Percentiles rank a stretch among this genome's conserved stretches.
Evolutionary conservation across 2,888 invertebrate species (phyloP).

Genomic region (Isoperla grammatica): DNA sequence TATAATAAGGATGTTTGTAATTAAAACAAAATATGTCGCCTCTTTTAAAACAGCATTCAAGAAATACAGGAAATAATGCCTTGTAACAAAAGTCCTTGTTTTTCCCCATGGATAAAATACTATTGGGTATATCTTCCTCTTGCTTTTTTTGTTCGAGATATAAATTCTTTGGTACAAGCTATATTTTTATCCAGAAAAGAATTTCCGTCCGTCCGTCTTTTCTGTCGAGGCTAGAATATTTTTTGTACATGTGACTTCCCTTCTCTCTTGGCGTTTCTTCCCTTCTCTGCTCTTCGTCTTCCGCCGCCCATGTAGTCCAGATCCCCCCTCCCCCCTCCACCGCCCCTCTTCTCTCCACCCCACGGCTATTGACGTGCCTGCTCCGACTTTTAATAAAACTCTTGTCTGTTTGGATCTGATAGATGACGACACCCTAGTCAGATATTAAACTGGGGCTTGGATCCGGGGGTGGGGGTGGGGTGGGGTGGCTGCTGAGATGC

Average conservation of each 20-base stretch:
- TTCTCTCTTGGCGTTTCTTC: slow-evolving; percentile 10
- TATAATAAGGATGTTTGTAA: too few relatives aligned
- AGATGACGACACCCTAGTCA: slow-evolving; percentile 50
- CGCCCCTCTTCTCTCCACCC: slow-evolving; percentile 25
- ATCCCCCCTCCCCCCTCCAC: slow-evolving; percentile 16
- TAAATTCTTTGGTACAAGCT: slow-evolving; percentile 5
- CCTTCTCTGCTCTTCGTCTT: slow-evolving; percentile 11
- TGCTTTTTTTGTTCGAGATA: neutral
- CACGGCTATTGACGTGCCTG: slow-evolving; percentile 43
- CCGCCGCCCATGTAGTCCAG: slow-evolving; percentile 4
- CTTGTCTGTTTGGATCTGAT: slow-evolving; percentile 52
- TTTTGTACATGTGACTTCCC: slow-evolving; percentile 17
- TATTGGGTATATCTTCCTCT: too few relatives aligned
- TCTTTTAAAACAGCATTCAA: too few relatives aligned
- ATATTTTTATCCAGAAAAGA: slow-evolving; percentile 7
- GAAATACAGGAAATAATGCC: too few relatives aligned
- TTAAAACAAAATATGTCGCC: too few relatives aligned
- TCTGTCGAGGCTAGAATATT: slow-evolving; percentile 3
- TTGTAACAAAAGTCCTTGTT: too few relatives aligned
- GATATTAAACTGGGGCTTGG: slow-evolving; percentile 45
- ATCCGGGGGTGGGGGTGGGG: slow-evolving; percentile 13
- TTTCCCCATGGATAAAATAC: too few relatives aligned
- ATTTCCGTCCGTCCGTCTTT: slow-evolving; percentile 17
- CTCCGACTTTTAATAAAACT: slow-evolving; percentile 52
- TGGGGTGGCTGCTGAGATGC: slow-evolving; percentile 22